Evolutionary conservation across 2,888 invertebrate genomes (phyloP), one percentile per base, ranked within the genome.

Genomic region (Drosophila fungiperda): DNA sequence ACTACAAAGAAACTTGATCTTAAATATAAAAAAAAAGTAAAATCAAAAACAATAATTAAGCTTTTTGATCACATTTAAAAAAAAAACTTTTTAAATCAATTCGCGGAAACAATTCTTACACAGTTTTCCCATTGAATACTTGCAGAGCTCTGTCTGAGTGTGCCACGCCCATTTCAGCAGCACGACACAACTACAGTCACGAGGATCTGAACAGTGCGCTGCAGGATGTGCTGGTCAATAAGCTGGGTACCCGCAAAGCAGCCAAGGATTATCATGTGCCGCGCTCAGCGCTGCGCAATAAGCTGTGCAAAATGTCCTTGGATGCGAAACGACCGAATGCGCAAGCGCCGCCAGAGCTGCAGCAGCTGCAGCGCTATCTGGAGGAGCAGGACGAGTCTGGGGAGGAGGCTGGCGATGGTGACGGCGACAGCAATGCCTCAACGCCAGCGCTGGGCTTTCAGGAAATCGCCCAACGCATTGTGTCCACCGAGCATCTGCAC

Each of bases 221-320:
- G 68, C 95, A 97, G 71, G 99, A 99, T 93, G 98, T 99, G 92
- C 97, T 98, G 93, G 96, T 96, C 82, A 98, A 98, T 23, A 97
- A 97, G 91, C 94, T 99, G 83, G 99, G 98, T 79, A 98, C 98
- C 8, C 94, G 99, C 53, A 95, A 99, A 69, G 99, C 99, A 11
- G 97, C 99, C 61, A 97, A 98, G 63, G 96, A 98, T 88, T 99
- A 99, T 94, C 98, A 98, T 88, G 98, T 99, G 92, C 99, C 99
- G 9, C 95, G 99, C 79, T 98, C 99, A 80, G 99, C 99, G 33
- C 95, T 99, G 59, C 95, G 99, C 76, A 99, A 99, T 94, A 99
- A 99, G 94, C 98, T 97, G 92, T 96, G 97, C 94, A 97, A 97
- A 93, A 94, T 97, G 93, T 67, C 75, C 26, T 45, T 71, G 96